Conservation (phyloP, 2,113 vertebrate species). For the Calyptommatus sinebrachiatus region DNA sequence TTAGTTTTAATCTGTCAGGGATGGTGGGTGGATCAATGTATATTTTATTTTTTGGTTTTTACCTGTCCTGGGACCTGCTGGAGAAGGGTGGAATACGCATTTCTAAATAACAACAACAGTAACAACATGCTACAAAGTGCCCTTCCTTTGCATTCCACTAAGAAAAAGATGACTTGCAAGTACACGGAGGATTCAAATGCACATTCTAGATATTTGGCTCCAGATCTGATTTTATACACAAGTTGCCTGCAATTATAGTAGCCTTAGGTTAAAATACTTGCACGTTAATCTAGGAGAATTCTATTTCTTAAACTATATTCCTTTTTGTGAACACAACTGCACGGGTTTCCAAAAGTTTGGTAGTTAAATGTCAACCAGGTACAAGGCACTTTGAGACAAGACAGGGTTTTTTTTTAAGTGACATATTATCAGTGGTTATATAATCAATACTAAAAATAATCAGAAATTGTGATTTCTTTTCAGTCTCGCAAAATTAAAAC, state of each 20-base stretch:
- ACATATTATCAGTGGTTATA: slow-evolving; percentile 15
- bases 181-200: neutral
- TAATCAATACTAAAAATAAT: slow-evolving; percentile 4
- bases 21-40: too few species aligned
- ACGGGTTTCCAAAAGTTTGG: neutral
- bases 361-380: neutral
- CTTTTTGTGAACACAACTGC: neutral
- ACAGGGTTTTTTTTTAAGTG: neutral
- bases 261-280: neutral
- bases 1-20: too few species aligned
- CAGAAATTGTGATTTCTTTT: slow-evolving; percentile 1
- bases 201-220: neutral
- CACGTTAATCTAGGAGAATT: slow-evolving; percentile 16
- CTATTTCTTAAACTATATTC: neutral
- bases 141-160: too few species aligned
- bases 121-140: too few species aligned
- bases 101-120: too few species aligned
- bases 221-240: neutral
- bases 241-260: neutral
- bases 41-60: too few species aligned
- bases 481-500: slow-evolving; percentile 4
- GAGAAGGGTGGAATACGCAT: too few species aligned
- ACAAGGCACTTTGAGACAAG: neutral
- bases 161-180: neutral
- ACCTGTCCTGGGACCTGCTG: too few species aligned